Base-by-base conservation (phyloP, 2,888 invertebrate genomes). In the Cephus pulcher region DNA sequence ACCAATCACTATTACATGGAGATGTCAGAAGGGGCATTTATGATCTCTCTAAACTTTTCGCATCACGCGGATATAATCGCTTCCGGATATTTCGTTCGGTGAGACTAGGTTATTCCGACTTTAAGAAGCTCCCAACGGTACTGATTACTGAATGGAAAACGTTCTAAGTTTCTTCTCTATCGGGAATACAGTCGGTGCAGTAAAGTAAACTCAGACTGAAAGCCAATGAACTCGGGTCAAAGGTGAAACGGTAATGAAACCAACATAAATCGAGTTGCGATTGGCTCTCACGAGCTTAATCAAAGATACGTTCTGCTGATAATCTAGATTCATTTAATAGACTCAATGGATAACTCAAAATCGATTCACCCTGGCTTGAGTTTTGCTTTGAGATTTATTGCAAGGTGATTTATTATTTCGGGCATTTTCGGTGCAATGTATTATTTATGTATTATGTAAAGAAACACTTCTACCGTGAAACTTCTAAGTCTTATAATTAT, bases 381-480 rank as follows among this genome's bases (percentile, higher is more conserved):
- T 23, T 56, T 56, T 23, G 23, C 23, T 56, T 56, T 23, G 56
- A 56, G 56, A 23, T 56, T 56, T 23, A 23, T 56, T 56, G 56
- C 56, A 23, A 71, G 33, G 32, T 34, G 32, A 71, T 34, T 71
- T 33, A 71, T 15, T 69, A 69, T 37, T 78, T 78, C 78, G 78
- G 78, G 78, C 78, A 78, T 78, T 78, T 77, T 79, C 56, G 78
- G 74, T 76, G 79, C 81, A 76, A 74, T 78, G 68, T 81, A 76
- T 74, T 76, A 75, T 73, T 75, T 80, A 56, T 79, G 73, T 77
- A 79, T 77, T 68, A 34, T 71, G 23, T 3, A 34, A 71, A 32
- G 37, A 76, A 56, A 77, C 40, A 74, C 73, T 74, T 76, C 74
- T 71, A 73, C n/a, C 68, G 34, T 74, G 74, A 74, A 76, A 68